Percentiles rank a stretch among this genome's conserved stretches.
Evolutionary conservation across 2,797 vertebrate species (phyloP).

Genomic region (Pterois miles): DNA sequence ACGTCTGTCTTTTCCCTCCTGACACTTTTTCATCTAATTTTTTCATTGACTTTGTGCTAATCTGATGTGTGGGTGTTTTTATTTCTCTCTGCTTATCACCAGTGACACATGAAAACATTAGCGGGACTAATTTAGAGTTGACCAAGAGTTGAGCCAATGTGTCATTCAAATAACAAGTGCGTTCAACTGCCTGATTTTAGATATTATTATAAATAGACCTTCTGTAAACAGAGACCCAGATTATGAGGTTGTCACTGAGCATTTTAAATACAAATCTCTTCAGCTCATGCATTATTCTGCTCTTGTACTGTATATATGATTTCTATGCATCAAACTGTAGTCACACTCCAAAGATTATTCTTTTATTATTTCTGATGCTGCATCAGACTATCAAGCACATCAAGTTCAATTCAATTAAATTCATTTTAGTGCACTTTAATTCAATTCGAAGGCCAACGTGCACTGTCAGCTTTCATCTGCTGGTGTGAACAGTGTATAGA

Average conservation of each 20-base stretch:
- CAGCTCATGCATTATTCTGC: slow-evolving; percentile 12
- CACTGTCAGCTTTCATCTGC: not conserved
- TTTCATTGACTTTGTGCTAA: slow-evolving; percentile 43
- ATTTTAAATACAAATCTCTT: slow-evolving; percentile 15
- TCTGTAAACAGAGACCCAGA: slow-evolving; percentile 4
- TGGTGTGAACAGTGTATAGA: slow-evolving; percentile 2
- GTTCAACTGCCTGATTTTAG: slow-evolving; percentile 14
- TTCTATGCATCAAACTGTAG: slow-evolving; percentile 3
- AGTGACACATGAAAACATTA: slow-evolving; percentile 47
- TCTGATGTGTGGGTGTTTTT: slow-evolving; percentile 62
- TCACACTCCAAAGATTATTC: slow-evolving; percentile 17
- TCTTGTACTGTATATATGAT: not conserved
- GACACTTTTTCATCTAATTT: slow-evolving; percentile 26
- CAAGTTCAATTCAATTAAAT: slow-evolving; percentile 29
- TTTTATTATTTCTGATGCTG: slow-evolving; percentile 16
- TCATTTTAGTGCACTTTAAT: slow-evolving; percentile 19
- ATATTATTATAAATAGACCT: not conserved
- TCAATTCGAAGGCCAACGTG: slow-evolving; percentile 4
- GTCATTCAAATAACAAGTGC: slow-evolving; percentile 27
- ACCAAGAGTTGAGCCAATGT: slow-evolving; percentile 20
- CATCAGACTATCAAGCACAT: slow-evolving; percentile 5
- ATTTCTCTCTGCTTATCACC: slow-evolving; percentile 37
- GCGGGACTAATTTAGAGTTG: slow-evolving; percentile 29
- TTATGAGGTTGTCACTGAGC: not conserved
- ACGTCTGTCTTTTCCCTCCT: slow-evolving; percentile 21